Percentiles rank a stretch among this genome's conserved stretches.
These are phyloP conservation scores for Charanyca ferruginea DNA, from an alignment of 2,888 invertebrate species.

Conservation along the genomic window DNA sequence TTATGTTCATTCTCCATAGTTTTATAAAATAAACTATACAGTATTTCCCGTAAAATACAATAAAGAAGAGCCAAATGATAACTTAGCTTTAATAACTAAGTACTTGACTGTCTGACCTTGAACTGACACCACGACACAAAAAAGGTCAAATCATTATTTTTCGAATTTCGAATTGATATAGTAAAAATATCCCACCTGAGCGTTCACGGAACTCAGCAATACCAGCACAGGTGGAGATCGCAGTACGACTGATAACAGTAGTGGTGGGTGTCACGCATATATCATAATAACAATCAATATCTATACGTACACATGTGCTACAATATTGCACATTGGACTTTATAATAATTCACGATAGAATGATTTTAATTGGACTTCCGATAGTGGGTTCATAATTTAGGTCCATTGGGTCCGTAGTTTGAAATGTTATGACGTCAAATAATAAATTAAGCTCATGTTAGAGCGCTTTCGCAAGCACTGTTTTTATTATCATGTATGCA, in stretches of 20 bases:
- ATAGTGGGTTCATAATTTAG: constrained; percentile 16
- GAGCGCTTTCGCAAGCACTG: neutral
- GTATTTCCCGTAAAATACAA: neutral
- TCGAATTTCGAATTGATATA: constrained; percentile 23
- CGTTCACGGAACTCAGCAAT: constrained; percentile 34
- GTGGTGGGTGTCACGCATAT: constrained; percentile 44
- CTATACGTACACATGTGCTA: constrained; percentile 33
- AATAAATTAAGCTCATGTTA: constrained; percentile 13
- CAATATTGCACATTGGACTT: constrained; percentile 63
- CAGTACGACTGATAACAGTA: constrained; percentile 67
- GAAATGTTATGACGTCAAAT: constrained; percentile 23
- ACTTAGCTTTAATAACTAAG: constrained; percentile 4
- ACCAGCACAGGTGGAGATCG: constrained; percentile 65
- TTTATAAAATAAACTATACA: neutral
- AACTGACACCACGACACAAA: constrained; percentile 4
- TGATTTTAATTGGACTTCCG: constrained; percentile 61
- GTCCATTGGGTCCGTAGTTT: constrained; percentile 15
- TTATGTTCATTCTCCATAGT: neutral
- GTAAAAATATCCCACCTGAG: constrained; percentile 34
- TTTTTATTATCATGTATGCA: neutral
- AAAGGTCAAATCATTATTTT: constrained; percentile 16
- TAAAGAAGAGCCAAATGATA: neutral
- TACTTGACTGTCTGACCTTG: constrained; percentile 22
- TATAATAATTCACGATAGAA: constrained; percentile 45
- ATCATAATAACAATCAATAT: constrained; percentile 59